Evolutionary conservation across 1,140 invertebrate genomes (phyloP), one percentile per base, ranked within the genome.

Genomic region (Mercenaria mercenaria): DNA sequence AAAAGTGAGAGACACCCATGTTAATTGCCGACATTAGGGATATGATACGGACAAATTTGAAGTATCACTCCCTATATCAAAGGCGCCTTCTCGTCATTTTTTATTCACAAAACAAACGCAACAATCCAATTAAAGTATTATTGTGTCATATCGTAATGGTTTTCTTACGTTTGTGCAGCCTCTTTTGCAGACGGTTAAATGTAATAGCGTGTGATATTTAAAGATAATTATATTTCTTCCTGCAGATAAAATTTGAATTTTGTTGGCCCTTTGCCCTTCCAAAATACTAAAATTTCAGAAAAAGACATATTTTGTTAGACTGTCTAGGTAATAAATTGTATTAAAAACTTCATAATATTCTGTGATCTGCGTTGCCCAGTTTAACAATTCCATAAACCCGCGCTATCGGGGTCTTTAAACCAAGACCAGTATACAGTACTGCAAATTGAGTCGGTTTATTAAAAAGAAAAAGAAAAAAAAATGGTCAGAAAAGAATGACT

Each of bases 71-170:
- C 20, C 20, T 39, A 72, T 72, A 39, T 72, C 67, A 72, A 72
- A 72, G 67, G 37, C 67, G 37, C 67, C 34, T 72, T 18, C 34
- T 15, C 67, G 20, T 72, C 67, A 41, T 72, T 72, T 64, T 47
- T 72, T 72, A 72, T 72, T 72, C 67, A n/a, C 67, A 72, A 37
- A 72, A 72, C 34, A 72, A 72, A 72, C 67, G 67, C 67, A 72
- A 72, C 26, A 72, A 72, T 39, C 67, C 37, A 72, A 72, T 72
- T 72, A 72, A 72, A 72, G 59, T 64, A 64, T 64, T 64, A 64
- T 64, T 64, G 26, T 64, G 59, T 64, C 59, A 64, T n/a, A 29
- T 64, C 15, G 20, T 64, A 64, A 64, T 64, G 59, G 59, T 29
- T 29, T 64, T 64, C 59, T 64, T 64, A 64, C 59, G 59, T 64